Conservation (phyloP, 2,113 vertebrate species). For the Apteryx owenii region DNA sequence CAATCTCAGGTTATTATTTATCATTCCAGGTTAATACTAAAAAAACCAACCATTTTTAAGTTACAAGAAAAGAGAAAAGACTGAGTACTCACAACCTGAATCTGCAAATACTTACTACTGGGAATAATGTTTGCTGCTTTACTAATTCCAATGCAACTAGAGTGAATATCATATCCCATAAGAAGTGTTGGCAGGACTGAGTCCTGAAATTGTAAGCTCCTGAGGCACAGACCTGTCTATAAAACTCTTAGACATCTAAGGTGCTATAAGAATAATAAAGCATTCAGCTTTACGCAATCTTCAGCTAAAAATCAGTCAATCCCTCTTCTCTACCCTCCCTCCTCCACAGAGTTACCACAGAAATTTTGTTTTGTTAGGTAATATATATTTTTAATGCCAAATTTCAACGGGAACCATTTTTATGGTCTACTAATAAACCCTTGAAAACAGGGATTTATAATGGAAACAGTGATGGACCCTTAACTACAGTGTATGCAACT, state of each 20-base stretch:
- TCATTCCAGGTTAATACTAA: not conserved
- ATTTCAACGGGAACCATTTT: constrained; percentile 70
- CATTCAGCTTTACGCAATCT: constrained; percentile 44
- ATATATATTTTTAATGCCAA: constrained; percentile 49
- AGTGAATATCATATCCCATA: constrained; percentile 11
- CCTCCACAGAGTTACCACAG: not conserved
- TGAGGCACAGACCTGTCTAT: constrained; percentile 38
- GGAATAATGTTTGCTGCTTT: not conserved
- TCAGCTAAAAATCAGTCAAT: constrained; percentile 30
- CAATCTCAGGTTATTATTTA: not conserved
- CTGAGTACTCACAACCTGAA: not conserved
- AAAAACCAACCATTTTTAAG: not conserved
- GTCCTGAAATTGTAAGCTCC: constrained; percentile 35
- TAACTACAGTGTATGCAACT: constrained; percentile 77
- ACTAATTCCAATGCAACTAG: constrained; percentile 11
- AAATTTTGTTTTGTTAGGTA: constrained; percentile 43
- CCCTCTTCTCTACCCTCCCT: not conserved
- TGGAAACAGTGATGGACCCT: constrained; percentile 75
- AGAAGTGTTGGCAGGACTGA: not conserved
- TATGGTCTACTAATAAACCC: constrained; percentile 76
- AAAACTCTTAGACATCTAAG: constrained; percentile 46
- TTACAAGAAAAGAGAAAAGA: not conserved
- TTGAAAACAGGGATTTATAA: constrained; percentile 77
- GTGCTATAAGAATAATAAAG: constrained; percentile 53
- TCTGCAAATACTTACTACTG: not conserved